Evolutionary conservation across 2,888 invertebrate genomes (phyloP).

Genomic region (Cryptus viduatorius): DNA sequence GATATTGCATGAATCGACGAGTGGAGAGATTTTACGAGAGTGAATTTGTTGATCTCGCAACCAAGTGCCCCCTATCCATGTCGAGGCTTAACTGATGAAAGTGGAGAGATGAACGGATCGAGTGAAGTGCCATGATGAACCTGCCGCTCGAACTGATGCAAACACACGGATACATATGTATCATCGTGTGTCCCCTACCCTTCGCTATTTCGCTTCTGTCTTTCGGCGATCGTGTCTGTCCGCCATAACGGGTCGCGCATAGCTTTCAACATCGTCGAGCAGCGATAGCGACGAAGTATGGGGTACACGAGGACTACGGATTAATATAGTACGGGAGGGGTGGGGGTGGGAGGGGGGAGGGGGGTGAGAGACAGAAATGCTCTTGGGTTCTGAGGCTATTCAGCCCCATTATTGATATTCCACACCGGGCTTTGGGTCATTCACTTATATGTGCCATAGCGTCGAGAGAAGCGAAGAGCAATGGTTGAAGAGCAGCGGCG

Average conservation of each 20-base stretch:
- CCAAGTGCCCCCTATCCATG: neutral
- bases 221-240: constrained; percentile 3
- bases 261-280: constrained; percentile 34
- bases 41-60: constrained; percentile 1
- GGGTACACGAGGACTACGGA: neutral
- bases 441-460: constrained; percentile 57
- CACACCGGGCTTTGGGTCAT: constrained; percentile 56
- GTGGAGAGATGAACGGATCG: constrained; percentile 55
- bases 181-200: constrained; percentile 22
- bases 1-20: neutral
- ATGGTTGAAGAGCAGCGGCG: constrained; percentile 43
- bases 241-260: neutral
- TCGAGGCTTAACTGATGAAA: constrained; percentile 25
- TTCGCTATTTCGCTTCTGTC: constrained; percentile 12
- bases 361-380: constrained; percentile 41
- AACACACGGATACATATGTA: neutral
- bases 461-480: constrained; percentile 42
- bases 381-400: constrained; percentile 59
- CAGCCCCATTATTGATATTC: constrained; percentile 65
- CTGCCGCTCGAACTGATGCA: constrained; percentile 32
- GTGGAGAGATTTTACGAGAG: neutral
- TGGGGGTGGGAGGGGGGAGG: neutral
- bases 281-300: constrained; percentile 1
- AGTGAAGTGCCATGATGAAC: constrained; percentile 26
- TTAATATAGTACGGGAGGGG: constrained; percentile 47